Evolutionary conservation across 2,888 invertebrate genomes (phyloP).

Genomic region (Mythimna pallens): DNA sequence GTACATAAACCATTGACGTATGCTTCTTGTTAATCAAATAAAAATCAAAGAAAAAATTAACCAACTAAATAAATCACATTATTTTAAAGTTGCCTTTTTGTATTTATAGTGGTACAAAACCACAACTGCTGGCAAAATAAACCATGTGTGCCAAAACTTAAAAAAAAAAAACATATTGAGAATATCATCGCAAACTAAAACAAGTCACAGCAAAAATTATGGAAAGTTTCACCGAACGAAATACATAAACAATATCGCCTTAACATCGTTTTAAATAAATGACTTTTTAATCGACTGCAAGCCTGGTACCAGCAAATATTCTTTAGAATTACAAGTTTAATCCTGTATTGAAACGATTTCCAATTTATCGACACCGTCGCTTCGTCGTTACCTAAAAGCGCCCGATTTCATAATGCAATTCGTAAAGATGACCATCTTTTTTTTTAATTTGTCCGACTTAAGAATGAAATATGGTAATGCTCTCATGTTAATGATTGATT

Average conservation of each 20-base stretch:
- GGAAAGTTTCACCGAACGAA: background rate
- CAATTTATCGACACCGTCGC: constrained; percentile 35
- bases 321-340: constrained; percentile 40
- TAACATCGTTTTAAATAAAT: constrained; percentile 32
- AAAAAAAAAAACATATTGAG: background rate
- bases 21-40: background rate
- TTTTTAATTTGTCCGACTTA: constrained; percentile 16
- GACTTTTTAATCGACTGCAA: constrained; percentile 34
- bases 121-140: too few species aligned
- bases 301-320: constrained; percentile 20
- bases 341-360: constrained; percentile 23
- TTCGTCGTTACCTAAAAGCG: constrained; percentile 7
- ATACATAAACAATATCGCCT: constrained; percentile 8
- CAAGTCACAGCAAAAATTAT: background rate
- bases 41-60: background rate
- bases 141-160: background rate
- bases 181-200: background rate
- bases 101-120: background rate
- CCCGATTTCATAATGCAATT: constrained; percentile 31
- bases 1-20: background rate
- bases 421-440: constrained; percentile 30
- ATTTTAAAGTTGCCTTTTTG: background rate
- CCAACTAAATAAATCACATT: background rate
- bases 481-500: background rate
- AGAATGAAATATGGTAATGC: background rate